Conservation (phyloP, 2,888 invertebrate species). For the Globia sparganii region DNA sequence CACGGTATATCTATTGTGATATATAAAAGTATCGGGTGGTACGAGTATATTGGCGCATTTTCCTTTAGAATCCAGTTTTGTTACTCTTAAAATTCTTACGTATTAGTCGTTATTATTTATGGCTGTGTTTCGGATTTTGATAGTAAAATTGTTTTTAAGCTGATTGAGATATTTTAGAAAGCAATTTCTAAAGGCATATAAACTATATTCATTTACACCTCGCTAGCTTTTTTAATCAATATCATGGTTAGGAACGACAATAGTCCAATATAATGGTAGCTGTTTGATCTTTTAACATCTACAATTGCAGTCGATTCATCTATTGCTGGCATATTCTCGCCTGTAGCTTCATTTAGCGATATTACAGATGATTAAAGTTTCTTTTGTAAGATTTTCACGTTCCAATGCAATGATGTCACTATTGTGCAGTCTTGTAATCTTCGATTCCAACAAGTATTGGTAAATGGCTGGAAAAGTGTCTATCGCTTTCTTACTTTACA, state of each 20-base stretch:
- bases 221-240: background rate
- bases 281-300: background rate
- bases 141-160: conserved; percentile 1
- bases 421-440: conserved; percentile 25
- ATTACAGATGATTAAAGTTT: conserved; percentile 13
- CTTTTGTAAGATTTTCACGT: conserved; percentile 33
- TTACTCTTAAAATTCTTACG: conserved; percentile 44
- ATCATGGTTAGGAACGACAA: background rate
- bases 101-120: conserved; percentile 31
- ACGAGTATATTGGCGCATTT: conserved; percentile 42
- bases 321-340: background rate
- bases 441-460: conserved; percentile 18
- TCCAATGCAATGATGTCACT: conserved; percentile 11
- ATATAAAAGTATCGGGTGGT: conserved; percentile 38
- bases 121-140: conserved; percentile 9
- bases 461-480: conserved; percentile 21
- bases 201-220: background rate
- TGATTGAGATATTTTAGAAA: conserved; percentile 2
- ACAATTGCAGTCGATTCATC: background rate
- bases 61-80: conserved; percentile 36
- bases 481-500: background rate
- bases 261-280: background rate
- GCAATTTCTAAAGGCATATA: background rate
- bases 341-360: conserved; percentile 12
- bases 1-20: conserved; percentile 53